These are phyloP conservation scores for Porites rus DNA, from an alignment of 92 coral and sea anemone genomes.

Conservation along the genomic window DNA sequence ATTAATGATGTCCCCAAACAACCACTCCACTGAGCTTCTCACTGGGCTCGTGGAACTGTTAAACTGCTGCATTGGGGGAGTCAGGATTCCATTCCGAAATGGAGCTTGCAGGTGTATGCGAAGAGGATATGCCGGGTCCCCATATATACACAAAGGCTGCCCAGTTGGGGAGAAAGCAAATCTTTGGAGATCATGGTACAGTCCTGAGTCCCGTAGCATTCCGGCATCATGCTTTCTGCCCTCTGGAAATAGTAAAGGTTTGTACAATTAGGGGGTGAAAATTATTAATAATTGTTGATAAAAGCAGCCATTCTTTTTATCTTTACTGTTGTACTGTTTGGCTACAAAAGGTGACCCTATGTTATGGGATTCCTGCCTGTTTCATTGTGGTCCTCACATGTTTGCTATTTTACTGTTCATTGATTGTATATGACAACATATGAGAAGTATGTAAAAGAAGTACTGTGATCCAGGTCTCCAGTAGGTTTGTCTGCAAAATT, in stretches of 20 bases:
- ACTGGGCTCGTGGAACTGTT: not conserved
- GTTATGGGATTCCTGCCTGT: too few species aligned
- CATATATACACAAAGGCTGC: too few species aligned
- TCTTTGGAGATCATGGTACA: constrained; percentile 25
- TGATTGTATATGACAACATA: too few species aligned
- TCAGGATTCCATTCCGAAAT: constrained; percentile 25
- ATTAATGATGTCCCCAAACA: too few species aligned
- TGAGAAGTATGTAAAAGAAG: too few species aligned
- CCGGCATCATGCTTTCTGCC: constrained; percentile 22
- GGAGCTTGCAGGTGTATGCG: constrained; percentile 27
- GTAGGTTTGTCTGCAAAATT: too few species aligned
- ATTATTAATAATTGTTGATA: constrained; percentile 37
- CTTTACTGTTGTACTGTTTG: constrained; percentile 44
- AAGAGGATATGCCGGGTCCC: too few species aligned
- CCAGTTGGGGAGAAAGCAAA: constrained; percentile 34
- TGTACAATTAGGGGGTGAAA: constrained; percentile 36
- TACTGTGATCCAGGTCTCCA: too few species aligned
- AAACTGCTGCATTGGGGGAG: constrained; percentile 25
- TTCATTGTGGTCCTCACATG: too few species aligned
- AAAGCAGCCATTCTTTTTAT: constrained; percentile 40
- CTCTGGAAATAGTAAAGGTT: constrained; percentile 21
- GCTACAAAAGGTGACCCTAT: constrained; percentile 34
- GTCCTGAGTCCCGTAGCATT: constrained; percentile 10
- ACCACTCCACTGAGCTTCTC: too few species aligned
- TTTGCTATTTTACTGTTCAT: too few species aligned